Evolutionary conservation across 2,797 vertebrate genomes (phyloP), one percentile per base, ranked within the genome.

Genomic region (Hyperoplus immaculatus): DNA sequence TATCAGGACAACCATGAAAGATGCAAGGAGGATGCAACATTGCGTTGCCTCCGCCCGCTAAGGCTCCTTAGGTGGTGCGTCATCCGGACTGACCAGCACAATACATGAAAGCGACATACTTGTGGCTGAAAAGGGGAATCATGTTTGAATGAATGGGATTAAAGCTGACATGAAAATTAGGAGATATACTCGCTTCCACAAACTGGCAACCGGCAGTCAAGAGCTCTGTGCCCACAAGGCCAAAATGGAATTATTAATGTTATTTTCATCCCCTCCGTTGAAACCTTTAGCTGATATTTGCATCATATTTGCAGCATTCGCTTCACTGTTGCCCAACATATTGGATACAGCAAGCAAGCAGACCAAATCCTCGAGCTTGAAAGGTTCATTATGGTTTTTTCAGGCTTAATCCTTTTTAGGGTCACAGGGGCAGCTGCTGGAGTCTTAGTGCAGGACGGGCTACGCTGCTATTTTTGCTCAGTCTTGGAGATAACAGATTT

Each of bases 1-100:
- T 94, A 95, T 94, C 92, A 77, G 89, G 77, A 21, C 54, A 49
- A 66, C 38, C 10, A 6, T 21, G 73, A 74, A 62, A 66, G 78
- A 85, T 42, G 57, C 43, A 6, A 66, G 70, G 74, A 53, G 81
- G 82, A 87, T 57, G 78, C 58, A 54, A 73, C 59, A 67, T 60
- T 78, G 45, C 78, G 21, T 54, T 59, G 78, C 64, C 54, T 72
- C 67, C 50, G 53, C 72, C 18, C 68, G 14, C 62, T 49, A 56
- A 54, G 16, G 66, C 62, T 11, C 0, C 66, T 38, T 8, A 45
- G 57, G 74, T 9, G 71, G 41, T 54, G 65, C 13, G 36, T 36
- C 67, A 45, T 65, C 66, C 69, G 13, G 38, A n/a, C 61, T 5
- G 41, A 78, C 61, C 45, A 36, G 50, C 18, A 39, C 36, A 38